Conservation (phyloP, 2,888 invertebrate genomes). For the Monopis laevigella region DNA sequence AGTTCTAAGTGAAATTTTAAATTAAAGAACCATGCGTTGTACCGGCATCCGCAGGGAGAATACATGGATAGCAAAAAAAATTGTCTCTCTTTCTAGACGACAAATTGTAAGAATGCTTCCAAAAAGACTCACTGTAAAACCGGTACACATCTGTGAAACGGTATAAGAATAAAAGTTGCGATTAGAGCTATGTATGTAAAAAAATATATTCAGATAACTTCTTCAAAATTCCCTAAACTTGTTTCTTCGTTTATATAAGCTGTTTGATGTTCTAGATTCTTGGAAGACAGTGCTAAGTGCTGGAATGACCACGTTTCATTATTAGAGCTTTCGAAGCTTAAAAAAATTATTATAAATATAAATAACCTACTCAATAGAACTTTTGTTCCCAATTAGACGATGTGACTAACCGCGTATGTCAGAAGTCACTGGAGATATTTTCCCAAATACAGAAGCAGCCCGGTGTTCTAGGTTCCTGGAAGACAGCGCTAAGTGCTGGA, state of each 20-base stretch:
- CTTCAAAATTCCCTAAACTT: slow-evolving; percentile 47
- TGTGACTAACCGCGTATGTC: slow-evolving; percentile 38
- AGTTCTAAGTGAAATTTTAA: background rate
- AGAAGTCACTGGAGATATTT: slow-evolving; percentile 47
- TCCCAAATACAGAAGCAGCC: slow-evolving; percentile 30
- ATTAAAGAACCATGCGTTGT: background rate
- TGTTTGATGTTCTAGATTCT: slow-evolving; percentile 16
- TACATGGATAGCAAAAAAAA: background rate
- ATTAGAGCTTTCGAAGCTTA: slow-evolving; percentile 63
- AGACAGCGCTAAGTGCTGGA: slow-evolving; percentile 42
- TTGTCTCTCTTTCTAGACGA: too few relatives aligned
- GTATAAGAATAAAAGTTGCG: too few relatives aligned
- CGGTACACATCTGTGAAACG: too few relatives aligned
- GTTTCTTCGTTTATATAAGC: slow-evolving; percentile 36
- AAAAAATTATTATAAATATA: too few relatives aligned
- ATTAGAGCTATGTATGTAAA: too few relatives aligned
- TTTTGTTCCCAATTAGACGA: background rate
- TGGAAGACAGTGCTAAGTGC: slow-evolving; percentile 38
- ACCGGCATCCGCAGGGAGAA: background rate
- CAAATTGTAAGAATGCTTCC: too few relatives aligned
- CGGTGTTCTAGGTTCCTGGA: slow-evolving; percentile 16
- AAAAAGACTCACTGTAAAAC: too few relatives aligned
- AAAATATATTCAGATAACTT: too few relatives aligned
- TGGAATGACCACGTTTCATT: slow-evolving; percentile 50
- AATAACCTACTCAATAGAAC: too few relatives aligned